phyloP scores from a whole-genome alignment of 37 sponge, comb jelly and placozoan genomes.

The Haliclona indistincta region DNA sequence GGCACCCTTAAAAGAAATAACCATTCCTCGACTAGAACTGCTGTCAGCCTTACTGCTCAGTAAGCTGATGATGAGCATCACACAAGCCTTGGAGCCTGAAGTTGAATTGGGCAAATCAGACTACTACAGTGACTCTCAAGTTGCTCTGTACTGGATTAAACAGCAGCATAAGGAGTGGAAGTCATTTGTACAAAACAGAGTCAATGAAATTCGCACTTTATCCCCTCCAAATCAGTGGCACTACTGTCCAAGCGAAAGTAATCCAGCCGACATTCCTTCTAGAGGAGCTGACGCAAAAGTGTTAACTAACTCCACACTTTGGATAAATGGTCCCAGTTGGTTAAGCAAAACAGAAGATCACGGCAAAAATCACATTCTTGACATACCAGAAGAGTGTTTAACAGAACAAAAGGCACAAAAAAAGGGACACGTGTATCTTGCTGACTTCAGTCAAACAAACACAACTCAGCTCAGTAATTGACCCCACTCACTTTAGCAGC shows the following conservation, averaged over 20 bases:
- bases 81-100: not conserved
- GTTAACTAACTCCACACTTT: not conserved
- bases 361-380: not conserved
- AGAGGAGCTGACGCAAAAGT: not conserved
- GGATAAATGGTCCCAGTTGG: slow-evolving; percentile 13
- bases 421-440: not conserved
- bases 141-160: slow-evolving; percentile 16
- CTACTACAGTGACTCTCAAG: slow-evolving; percentile 32
- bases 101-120: not conserved
- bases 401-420: slow-evolving; percentile 17
- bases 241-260: slow-evolving; percentile 3
- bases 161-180: slow-evolving; percentile 15
- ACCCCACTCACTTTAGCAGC: slow-evolving; percentile 20
- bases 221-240: not conserved
- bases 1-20: slow-evolving; percentile 5
- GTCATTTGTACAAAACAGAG: slow-evolving; percentile 24
- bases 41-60: slow-evolving; percentile 21
- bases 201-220: slow-evolving; percentile 15
- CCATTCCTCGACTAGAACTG: slow-evolving; percentile 39
- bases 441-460: not conserved
- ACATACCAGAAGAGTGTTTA: slow-evolving; percentile 26
- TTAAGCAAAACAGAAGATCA: not conserved
- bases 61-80: not conserved
- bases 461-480: not conserved
- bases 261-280: slow-evolving; percentile 14